Base-by-base conservation (phyloP, 2,888 invertebrate genomes). In the Heteropelma amictum region DNA sequence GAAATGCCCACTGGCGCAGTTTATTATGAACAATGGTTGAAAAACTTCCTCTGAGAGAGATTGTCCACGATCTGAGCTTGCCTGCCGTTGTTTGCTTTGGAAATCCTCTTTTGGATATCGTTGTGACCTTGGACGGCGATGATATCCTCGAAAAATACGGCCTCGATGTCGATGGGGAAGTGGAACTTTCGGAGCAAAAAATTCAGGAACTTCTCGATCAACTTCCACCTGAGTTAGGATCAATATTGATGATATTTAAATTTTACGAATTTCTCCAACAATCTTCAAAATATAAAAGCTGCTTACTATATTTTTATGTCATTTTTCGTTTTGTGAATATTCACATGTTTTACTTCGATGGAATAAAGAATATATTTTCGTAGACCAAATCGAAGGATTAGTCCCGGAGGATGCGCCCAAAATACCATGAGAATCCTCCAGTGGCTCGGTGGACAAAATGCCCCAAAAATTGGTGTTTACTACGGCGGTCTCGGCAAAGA, bases 401-500 rank as follows among this genome's bases (percentile, higher is more conserved):
- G 77, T 73, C 80, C 86, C 2, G 88, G 88, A 61, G 88, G 88
- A 65, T 84, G 84, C 26, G 86, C 87, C 23, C 87, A 85, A 61
- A 88, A 88, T 78, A 85, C 87, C 7, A 75, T 86, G 69, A 79
- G 87, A 74, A 82, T 87, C 28, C 78, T 88, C 28, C 87, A 88
- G 47, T 87, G 87, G 85, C 77, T 88, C 3, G 83, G 83, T 35
- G 82, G 85, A 8, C 81, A 80, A 12, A 77, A 74, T 23, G 74
- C 77, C 26, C 76, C 79, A 7, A 77, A 76, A 64, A 72, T 84
- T 7, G 81, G 83, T 49, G 68, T 82, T 30, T 87, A 77, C 76
- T 85, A 81, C 14, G 90, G 89, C 17, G 84, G 87, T 10, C 78
- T 89, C 17, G 90, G 89, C n/a, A 84, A 83, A 40, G 89, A 90